phyloP scores from a whole-genome alignment of 2,797 vertebrate species.

The Sebastes cheni region DNA sequence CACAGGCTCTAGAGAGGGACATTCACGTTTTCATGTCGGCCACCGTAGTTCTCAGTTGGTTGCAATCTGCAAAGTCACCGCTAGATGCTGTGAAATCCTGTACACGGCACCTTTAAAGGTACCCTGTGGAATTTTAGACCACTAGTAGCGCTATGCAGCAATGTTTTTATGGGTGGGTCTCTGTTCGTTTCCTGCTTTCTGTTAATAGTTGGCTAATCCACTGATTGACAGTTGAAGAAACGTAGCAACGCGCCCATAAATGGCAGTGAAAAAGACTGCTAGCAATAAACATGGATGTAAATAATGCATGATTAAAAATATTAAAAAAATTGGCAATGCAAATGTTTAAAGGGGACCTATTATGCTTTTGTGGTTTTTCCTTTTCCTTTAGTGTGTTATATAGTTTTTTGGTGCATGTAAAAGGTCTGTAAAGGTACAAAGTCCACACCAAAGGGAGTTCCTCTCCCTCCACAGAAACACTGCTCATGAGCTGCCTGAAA shows the following conservation, averaged over 20 bases:
- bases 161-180: background rate
- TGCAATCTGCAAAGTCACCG: background rate
- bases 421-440: no score
- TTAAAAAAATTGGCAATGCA: accelerated
- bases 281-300: background rate
- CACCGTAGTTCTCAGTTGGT: background rate
- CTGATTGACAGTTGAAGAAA: background rate
- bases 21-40: no score
- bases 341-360: background rate
- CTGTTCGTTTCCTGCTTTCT: background rate
- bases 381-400: no score
- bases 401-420: no score
- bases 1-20: no score
- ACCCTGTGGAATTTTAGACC: no score
- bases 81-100: no score
- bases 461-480: no score
- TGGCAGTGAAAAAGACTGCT: background rate
- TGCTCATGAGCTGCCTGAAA: accelerated
- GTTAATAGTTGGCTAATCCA: background rate
- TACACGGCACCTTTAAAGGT: no score
- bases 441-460: no score
- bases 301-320: background rate
- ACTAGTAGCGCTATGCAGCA: background rate
- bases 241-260: background rate
- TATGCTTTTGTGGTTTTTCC: no score